Evolutionary conservation across 1,140 invertebrate genomes (phyloP), one percentile per base, ranked within the genome.

Genomic region (Euglossa dilemma): DNA sequence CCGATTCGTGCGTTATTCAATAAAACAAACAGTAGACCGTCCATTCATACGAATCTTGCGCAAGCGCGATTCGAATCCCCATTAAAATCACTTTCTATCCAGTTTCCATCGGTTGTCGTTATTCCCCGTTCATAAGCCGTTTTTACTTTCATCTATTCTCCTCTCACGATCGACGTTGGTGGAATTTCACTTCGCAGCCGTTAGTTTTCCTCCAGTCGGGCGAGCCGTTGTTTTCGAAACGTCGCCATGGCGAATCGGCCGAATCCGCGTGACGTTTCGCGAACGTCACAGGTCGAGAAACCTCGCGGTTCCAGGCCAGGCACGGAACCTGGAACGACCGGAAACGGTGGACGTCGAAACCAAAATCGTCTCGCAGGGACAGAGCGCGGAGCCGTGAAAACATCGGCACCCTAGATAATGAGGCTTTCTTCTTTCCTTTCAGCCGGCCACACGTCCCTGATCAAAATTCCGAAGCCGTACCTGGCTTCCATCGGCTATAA

Each of bases 341-440:
- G 74, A 74, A 83, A 67, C 28, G 67, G 67, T 64, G 72, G 47
- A 61, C 61, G 67, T 85, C 78, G 78, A 90, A 88, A 89, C 85
- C 70, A 85, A 89, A 89, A 91, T 83, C 56, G 25, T 85, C 54
- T 4, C 64, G 57, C 57, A 79, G 70, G 82, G 80, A 83, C 69
- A 67, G 59, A 57, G 57, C 43, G 57, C 64, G 45, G 28, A 79
- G 71, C 66, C 83, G 85, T 87, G 79, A 84, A 83, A 90, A 88
- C 79, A 87, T 80, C 77, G 89, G 84, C 93, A 94, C 92, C 91
- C 93, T 91, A 93, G 90, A 93, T 93, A 91, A 92, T 88, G 85
- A 89, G 83, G 90, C 92, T 93, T 94, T 93, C 92, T 92, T 93
- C 92, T 92, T 91, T 93, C 87, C 84, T 91, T 90, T 77, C 77